Conservation (phyloP, 2,888 invertebrate genomes). For the Aphodius sticticus region DNA sequence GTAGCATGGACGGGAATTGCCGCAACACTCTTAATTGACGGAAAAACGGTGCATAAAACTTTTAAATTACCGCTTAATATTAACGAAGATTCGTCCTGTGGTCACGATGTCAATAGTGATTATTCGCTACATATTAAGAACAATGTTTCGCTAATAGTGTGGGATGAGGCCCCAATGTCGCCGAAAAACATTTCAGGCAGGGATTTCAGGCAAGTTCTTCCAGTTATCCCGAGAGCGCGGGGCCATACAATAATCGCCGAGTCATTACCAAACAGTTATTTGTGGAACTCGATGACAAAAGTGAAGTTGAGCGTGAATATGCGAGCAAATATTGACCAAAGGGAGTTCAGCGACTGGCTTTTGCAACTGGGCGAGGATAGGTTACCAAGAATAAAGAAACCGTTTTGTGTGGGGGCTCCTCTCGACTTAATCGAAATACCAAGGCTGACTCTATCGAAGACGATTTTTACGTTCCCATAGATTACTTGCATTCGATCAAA, state of each 20-base stretch:
- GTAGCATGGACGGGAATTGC: conserved; percentile 25
- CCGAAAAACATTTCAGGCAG: conserved; percentile 33
- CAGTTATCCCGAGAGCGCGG: conserved; percentile 35
- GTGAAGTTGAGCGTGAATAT: conserved; percentile 34
- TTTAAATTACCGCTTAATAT: conserved; percentile 18
- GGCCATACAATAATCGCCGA: conserved; percentile 26
- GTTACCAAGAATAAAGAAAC: conserved; percentile 8
- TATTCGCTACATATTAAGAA: neutral
- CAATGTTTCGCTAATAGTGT: conserved; percentile 31
- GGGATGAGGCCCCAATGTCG: conserved; percentile 42
- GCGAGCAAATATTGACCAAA: conserved; percentile 29
- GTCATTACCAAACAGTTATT: no score
- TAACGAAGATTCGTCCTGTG: conserved; percentile 8
- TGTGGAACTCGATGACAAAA: conserved; percentile 35
- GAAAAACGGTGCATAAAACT: conserved; percentile 21
- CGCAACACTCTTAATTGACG: conserved; percentile 12
- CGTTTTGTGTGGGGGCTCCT: conserved; percentile 15
- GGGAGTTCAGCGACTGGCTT: conserved; percentile 37
- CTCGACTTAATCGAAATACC: conserved; percentile 38
- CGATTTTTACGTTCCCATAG: conserved; percentile 26
- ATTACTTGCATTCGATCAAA: conserved; percentile 7
- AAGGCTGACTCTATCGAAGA: conserved; percentile 27
- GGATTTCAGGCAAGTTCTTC: conserved; percentile 42
- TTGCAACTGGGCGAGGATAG: conserved; percentile 29
- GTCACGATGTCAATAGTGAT: neutral